These are phyloP conservation scores for Oreochromis aureus DNA, from an alignment of 2,113 vertebrate species.

Conservation along the genomic window DNA sequence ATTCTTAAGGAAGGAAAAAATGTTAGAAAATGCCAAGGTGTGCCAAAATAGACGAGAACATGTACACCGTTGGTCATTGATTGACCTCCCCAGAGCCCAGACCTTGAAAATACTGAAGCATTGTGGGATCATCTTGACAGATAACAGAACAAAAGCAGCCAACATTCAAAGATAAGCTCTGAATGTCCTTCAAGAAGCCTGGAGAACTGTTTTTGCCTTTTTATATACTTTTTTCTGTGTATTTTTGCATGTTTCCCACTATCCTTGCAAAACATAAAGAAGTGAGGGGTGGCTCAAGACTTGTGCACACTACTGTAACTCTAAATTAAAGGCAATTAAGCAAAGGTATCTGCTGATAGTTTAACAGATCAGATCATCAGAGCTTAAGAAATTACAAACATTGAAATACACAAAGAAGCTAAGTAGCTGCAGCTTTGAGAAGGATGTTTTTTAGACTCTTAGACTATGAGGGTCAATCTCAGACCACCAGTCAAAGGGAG, in stretches of 20 bases:
- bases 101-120: not conserved
- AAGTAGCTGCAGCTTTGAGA: not conserved
- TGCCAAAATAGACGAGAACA: not conserved
- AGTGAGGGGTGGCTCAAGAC: not conserved
- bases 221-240: not conserved
- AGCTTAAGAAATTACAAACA: not conserved
- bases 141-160: not conserved
- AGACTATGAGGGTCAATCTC: not conserved
- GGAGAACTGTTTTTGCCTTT: not conserved
- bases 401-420: not conserved
- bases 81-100: not conserved
- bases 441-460: not conserved
- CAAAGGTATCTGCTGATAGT: not conserved
- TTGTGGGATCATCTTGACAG: not conserved
- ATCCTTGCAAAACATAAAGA: not conserved
- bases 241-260: not conserved
- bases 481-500: not conserved
- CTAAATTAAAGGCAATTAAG: not conserved
- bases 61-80: rapidly evolving
- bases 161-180: not conserved
- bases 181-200: not conserved
- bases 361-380: not conserved
- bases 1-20: not conserved
- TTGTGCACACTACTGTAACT: not conserved
- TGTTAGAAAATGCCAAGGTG: not conserved